Evolutionary conservation across 2,797 vertebrate species (phyloP).

Genomic region (Silurus lanzhouensis): DNA sequence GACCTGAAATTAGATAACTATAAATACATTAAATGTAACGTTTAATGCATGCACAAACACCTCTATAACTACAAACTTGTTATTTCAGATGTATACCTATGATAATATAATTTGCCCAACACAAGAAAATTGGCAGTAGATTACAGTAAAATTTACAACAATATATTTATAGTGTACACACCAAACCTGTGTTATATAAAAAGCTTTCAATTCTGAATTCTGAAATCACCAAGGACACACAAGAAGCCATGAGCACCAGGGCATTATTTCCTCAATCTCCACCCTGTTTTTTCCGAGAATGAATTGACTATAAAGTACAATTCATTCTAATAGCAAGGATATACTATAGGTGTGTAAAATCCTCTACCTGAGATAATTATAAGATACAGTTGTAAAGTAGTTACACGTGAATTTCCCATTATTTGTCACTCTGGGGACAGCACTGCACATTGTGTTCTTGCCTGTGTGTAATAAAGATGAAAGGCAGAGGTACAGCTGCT

Average conservation of each 20-base stretch:
- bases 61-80: not conserved
- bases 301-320: not conserved
- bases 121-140: not conserved
- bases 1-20: not conserved
- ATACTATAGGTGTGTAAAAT: not conserved
- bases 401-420: conserved; percentile 6
- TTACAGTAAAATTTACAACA: not conserved
- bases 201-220: not conserved
- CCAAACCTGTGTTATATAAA: not conserved
- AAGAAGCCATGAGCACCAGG: not conserved
- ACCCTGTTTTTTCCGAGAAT: not conserved
- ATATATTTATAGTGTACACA: not conserved
- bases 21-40: not conserved
- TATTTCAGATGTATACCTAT: not conserved
- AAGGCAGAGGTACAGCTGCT: conserved; percentile 24
- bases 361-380: not conserved
- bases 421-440: not conserved
- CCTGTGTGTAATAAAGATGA: conserved; percentile 15
- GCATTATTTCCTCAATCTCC: not conserved
- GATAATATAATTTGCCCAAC: not conserved
- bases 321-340: not conserved
- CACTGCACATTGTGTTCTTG: not conserved
- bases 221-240: not conserved
- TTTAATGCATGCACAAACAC: not conserved
- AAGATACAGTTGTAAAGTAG: not conserved